Percentiles rank a stretch among this genome's conserved stretches.
Evolutionary conservation across 2,888 invertebrate genomes (phyloP).

Genomic region (Bellardia bayeri): DNA sequence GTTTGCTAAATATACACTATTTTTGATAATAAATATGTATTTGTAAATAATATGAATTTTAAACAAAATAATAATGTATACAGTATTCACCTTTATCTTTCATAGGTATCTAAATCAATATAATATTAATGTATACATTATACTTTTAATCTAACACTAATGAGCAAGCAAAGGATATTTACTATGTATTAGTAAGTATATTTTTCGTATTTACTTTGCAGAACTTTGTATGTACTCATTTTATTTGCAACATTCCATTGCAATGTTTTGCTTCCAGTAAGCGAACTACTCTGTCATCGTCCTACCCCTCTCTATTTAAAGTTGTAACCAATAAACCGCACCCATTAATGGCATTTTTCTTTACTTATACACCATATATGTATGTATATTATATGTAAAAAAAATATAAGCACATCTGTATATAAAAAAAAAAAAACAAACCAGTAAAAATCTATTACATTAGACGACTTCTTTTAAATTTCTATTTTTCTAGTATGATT

Average conservation of each 20-base stretch:
- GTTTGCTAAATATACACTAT: no score
- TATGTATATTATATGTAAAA: constrained; percentile 29
- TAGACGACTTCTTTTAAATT: constrained; percentile 9
- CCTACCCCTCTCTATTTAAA: constrained; percentile 48
- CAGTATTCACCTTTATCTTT: no score
- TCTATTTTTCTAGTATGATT: constrained; percentile 48
- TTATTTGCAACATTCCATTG: constrained; percentile 57
- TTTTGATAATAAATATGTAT: no score
- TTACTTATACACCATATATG: background rate
- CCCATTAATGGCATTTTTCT: constrained; percentile 49
- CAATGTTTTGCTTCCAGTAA: constrained; percentile 45
- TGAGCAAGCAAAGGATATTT: background rate
- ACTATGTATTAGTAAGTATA: background rate
- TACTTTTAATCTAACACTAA: background rate
- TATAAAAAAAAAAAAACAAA: constrained; percentile 7
- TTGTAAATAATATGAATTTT: no score
- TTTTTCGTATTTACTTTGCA: constrained; percentile 35
- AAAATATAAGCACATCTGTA: background rate
- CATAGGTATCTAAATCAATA: no score
- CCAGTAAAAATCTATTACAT: constrained; percentile 14
- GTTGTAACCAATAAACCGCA: constrained; percentile 59
- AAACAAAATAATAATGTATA: no score
- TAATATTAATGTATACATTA: no score
- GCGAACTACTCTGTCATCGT: background rate
- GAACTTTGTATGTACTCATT: constrained; percentile 11